Evolutionary conservation across 2,888 invertebrate species (phyloP), one percentile per base, ranked within the genome.

Genomic region (Cerceris ruficornis): DNA sequence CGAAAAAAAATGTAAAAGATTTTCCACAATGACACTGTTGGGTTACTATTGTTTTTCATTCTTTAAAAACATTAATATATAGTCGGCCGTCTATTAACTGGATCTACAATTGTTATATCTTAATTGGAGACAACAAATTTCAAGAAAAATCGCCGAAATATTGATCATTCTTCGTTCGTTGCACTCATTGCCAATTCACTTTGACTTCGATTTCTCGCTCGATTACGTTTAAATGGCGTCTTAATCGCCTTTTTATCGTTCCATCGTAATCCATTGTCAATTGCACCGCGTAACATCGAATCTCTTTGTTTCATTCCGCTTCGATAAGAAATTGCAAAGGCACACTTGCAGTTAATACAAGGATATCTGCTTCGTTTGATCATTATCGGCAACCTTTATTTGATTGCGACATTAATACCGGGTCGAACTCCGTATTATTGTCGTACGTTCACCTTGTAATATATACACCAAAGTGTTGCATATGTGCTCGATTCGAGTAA

Each of bases 321-420:
- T 46, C 11, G 9, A 46, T 46, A 11, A 11, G 8, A 11, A 46
- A 46, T 43, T 11, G 8, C 46, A 46, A 46, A 46, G 1, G 46
- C 46, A 11, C 46, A 46, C 50, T 55, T 55, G 17, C 55, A n/a
- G 17, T 55, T 17, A 17, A 55, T 28, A 74, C 74, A 70, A 78
- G 78, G 64, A 77, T 77, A 77, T 28, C 28, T 11, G 9, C 54
- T 15, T 13, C 13, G 39, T 50, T 58, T 41, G 65, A 79, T 77
- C 62, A 58, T 78, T 79, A 74, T 74, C 73, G 8, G 39, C 46
- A 66, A 50, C 66, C 50, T 78, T 50, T 66, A 60, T 74, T 70
- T 52, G 41, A 69, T 69, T 76, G 71, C 67, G 50, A 68, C 77
- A 78, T 42, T 75, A 28, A n/a, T 14, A 9, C 11, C 17, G 52